Evolutionary conservation across 53 echinoderm and acorn worm species (phyloP), one percentile per base, ranked within the genome.

Genomic region (Holothuria scabra): DNA sequence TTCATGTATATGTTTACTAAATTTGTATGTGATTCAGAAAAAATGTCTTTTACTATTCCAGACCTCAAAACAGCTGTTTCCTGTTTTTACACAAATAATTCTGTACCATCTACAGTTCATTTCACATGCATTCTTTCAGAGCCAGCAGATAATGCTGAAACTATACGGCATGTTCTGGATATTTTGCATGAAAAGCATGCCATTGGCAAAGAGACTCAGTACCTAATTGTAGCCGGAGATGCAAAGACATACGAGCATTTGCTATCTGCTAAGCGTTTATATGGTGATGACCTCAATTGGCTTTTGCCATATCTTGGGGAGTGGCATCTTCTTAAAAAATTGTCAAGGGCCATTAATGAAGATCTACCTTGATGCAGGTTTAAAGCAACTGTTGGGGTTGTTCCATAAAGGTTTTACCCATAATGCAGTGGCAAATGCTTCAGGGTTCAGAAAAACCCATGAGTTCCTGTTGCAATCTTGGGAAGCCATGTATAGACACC

Each of bases 271-370:
- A 63, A 85, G 28, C 59, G 60, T 16, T 11, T 57, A 13, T 85
- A 72, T 72, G 56, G 56, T 31, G 72, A 56, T 3, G 74, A 72
- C 21, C 35, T 74, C 1, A 14, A 85, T 18, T 85, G 85, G 85
- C 12, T 85, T 10, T n/a, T 85, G 4, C 85, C 74, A 20, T 85
- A 85, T 20, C 37, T 85, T 12, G 85, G 60, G 1, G 74, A 85
- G 59, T 85, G 85, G 85, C 85, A 74, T 72, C 23, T 85, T 20
- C 25, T 85, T 12, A 85, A 85, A n/a, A 58, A 85, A 85, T 57
- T 38, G 35, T 4, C 74, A 85, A 56, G 72, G 29, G 0, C 59
- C 74, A 2, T 22, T 72, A 20, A 31, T 85, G 71, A 72, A 72
- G 11, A 13, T 85, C 35, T 72, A 85, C 18, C 0, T 85, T 20